Conservation (phyloP, 1,140 invertebrate species). For the Hyposmocoma kahamanoa region DNA sequence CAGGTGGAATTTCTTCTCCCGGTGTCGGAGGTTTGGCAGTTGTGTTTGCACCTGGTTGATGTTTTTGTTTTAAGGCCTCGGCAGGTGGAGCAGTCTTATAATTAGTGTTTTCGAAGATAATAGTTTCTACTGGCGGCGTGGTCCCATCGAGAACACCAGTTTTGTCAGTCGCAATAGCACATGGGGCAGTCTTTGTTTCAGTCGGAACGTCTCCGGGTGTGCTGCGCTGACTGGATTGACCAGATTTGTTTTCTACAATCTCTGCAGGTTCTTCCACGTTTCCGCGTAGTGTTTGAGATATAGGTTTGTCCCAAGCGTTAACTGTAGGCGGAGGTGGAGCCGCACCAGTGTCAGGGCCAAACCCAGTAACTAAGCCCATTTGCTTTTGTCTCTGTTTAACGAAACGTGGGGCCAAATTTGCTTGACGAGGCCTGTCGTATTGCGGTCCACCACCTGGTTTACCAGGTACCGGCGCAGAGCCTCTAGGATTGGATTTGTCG, state of each 20-base stretch:
- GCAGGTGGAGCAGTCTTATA: conserved; percentile 79
- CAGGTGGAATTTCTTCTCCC: conserved; percentile 47
- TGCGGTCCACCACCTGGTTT: conserved; percentile 56
- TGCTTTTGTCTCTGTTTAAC: conserved; percentile 80
- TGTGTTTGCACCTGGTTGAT: conserved; percentile 68
- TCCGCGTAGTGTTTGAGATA: conserved; percentile 77
- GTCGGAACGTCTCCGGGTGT: conserved; percentile 75
- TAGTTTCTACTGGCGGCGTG: conserved; percentile 87
- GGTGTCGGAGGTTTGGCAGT: conserved; percentile 39
- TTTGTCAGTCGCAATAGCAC: conserved; percentile 55
- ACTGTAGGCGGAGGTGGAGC: conserved; percentile 79
- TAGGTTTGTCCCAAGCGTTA: conserved; percentile 91
- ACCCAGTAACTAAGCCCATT: conserved; percentile 49
- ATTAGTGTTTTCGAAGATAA: conserved; percentile 95
- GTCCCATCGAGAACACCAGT: conserved; percentile 79
- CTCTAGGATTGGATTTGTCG: conserved; percentile 64
- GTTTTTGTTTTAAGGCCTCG: conserved; percentile 77
- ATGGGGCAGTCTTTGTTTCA: conserved; percentile 52
- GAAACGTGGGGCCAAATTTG: conserved; percentile 85
- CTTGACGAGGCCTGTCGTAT: conserved; percentile 76
- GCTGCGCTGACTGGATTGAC: conserved; percentile 73
- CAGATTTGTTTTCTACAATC: conserved; percentile 61
- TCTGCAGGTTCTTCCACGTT: conserved; percentile 66
- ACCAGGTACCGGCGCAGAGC: conserved; percentile 53
- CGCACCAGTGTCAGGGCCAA: conserved; percentile 51